Percentiles rank a stretch among this genome's conserved stretches.
phyloP scores from a whole-genome alignment of 2,113 vertebrate genomes.

The Entosphenus tridentatus region DNA sequence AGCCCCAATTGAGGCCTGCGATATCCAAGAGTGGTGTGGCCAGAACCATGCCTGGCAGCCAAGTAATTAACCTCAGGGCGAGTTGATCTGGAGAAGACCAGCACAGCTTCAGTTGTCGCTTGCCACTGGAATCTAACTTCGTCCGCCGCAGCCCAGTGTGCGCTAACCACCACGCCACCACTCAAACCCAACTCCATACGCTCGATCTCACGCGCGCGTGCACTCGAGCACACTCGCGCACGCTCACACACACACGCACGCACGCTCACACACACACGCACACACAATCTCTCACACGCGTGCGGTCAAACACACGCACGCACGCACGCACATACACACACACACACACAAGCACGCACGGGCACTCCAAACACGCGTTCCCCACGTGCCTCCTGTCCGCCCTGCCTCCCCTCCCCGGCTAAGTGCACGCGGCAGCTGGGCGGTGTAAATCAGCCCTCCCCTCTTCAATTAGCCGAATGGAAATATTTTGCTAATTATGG shows the following conservation, averaged over 20 bases:
- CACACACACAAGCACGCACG: slow-evolving; percentile 1
- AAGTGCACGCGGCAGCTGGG: slow-evolving; percentile 1
- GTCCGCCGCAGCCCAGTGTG: no score
- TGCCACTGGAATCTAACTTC: no score
- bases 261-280: slow-evolving; percentile 1
- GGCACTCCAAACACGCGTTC: not conserved
- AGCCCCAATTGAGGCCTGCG: no score
- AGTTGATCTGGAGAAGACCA: no score
- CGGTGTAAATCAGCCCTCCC: slow-evolving; percentile 2
- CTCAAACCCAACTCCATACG: not conserved
- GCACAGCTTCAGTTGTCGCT: no score
- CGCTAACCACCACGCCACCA: no score
- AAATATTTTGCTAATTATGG: slow-evolving; percentile 6
- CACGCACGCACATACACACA: slow-evolving; percentile 3
- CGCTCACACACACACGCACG: slow-evolving; percentile 1
- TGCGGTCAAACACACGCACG: not conserved
- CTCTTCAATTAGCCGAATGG: slow-evolving; percentile 5
- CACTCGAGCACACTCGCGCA: not conserved
- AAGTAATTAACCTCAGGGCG: no score
- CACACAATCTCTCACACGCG: not conserved
- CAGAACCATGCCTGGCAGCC: no score
- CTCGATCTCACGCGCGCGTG: not conserved
- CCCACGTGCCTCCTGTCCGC: no score
- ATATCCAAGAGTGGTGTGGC: no score
- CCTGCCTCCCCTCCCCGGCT: not conserved